A percentile compares a stretch with the other conserved stretches of the same genome.
Conservation (phyloP, 2,888 invertebrate genomes). For the Hirtodrosophila confusa region DNA sequence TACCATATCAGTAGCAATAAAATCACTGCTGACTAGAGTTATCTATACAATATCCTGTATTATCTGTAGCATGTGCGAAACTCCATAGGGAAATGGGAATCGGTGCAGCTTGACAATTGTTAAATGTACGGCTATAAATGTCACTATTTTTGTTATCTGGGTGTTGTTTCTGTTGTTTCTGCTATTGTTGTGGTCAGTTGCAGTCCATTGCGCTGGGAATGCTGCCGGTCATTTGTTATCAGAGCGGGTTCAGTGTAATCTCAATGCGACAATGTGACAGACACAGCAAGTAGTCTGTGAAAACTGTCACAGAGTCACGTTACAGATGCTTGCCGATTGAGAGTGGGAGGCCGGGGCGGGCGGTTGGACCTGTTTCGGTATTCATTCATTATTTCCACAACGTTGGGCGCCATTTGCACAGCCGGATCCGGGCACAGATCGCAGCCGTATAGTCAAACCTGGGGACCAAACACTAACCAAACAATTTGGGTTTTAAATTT, state of each 20-base stretch:
- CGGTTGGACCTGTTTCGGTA: conserved; percentile 23
- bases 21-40: no score
- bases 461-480: conserved; percentile 30
- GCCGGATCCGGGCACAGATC: conserved; percentile 15
- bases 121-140: conserved; percentile 21
- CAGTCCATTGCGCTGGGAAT: not conserved
- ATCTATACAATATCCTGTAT: not conserved
- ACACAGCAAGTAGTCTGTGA: conserved; percentile 23
- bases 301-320: conserved; percentile 54
- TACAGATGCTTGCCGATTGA: conserved; percentile 47
- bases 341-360: conserved; percentile 1
- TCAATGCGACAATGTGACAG: conserved; percentile 34
- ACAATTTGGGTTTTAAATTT: conserved; percentile 59
- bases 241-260: conserved; percentile 25
- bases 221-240: conserved; percentile 22
- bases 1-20: no score
- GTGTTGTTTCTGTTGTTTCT: conserved; percentile 7
- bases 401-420: conserved; percentile 49
- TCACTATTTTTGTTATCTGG: conserved; percentile 19
- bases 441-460: conserved; percentile 11
- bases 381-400: conserved; percentile 71
- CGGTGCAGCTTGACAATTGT: conserved; percentile 23
- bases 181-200: conserved; percentile 4
- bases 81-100: conserved; percentile 8
- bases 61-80: conserved; percentile 6